These are phyloP conservation scores for Corynorhinus townsendii DNA, from an alignment of 2,113 vertebrate species.

Conservation along the genomic window DNA sequence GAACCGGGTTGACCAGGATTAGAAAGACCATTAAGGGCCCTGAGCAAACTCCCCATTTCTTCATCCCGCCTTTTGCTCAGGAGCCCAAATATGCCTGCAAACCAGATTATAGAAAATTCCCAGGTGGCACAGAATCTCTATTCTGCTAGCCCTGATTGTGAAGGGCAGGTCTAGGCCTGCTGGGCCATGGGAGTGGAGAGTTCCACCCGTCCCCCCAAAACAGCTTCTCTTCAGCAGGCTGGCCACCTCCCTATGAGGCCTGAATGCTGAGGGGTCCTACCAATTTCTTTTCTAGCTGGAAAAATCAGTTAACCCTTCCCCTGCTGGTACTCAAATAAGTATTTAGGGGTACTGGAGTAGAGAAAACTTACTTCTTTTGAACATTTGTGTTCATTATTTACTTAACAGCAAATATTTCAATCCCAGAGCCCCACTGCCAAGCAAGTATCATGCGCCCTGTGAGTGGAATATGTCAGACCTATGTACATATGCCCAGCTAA, in stretches of 20 bases:
- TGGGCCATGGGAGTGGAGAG: not conserved
- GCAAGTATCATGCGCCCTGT: not conserved
- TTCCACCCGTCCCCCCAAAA: not conserved
- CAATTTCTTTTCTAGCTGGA: not conserved
- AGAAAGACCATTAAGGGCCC: not conserved
- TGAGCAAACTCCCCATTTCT: not conserved
- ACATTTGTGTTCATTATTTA: not conserved
- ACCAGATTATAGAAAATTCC: not conserved
- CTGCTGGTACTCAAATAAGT: not conserved
- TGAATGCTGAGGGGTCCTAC: not conserved
- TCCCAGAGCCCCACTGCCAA: not conserved
- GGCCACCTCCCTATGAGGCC: not conserved
- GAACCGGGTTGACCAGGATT: not conserved
- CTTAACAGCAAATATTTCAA: not conserved
- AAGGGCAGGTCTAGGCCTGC: not conserved
- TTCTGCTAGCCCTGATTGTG: not conserved
- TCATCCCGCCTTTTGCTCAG: not conserved
- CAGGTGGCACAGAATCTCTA: accelerated
- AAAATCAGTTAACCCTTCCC: not conserved
- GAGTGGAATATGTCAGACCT: not conserved
- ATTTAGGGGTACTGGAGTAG: not conserved
- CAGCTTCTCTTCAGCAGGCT: not conserved
- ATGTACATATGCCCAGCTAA: not conserved
- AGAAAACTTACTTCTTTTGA: not conserved
- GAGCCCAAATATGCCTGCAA: not conserved